phyloP scores from a whole-genome alignment of 2,797 vertebrate genomes.

The Aldrovandia affinis region DNA sequence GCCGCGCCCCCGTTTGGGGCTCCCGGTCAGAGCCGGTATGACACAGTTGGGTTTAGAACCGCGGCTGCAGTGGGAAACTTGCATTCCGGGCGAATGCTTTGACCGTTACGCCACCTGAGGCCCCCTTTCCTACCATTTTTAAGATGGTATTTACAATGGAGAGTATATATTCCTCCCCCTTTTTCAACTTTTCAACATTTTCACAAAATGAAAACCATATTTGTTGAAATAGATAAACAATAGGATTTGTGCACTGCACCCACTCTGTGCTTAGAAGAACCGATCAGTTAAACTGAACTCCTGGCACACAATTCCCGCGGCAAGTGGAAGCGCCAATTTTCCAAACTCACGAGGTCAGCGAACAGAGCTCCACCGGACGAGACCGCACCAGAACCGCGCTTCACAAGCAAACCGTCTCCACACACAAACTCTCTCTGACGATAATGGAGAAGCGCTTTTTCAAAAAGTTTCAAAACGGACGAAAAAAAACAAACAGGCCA shows the following conservation, averaged over 20 bases:
- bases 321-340: background rate
- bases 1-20: no score
- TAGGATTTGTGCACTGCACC: background rate
- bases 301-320: conserved; percentile 8
- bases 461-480: background rate
- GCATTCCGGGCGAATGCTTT: no score
- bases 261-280: background rate
- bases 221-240: background rate
- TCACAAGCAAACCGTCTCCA: background rate
- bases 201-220: background rate
- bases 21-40: no score
- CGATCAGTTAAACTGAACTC: background rate
- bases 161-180: no score
- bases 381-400: background rate
- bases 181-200: background rate
- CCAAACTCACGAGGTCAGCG: background rate
- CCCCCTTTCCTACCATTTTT: background rate
- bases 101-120: no score
- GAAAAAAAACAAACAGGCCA: background rate
- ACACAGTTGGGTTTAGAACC: no score
- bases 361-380: background rate
- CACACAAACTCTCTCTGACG: background rate
- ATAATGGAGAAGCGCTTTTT: background rate
- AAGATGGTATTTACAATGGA: background rate
- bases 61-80: no score